Evolutionary conservation across 2,113 vertebrate species (phyloP), one percentile per base, ranked within the genome.

Genomic region (Sterrhoptilus dennistouni): DNA sequence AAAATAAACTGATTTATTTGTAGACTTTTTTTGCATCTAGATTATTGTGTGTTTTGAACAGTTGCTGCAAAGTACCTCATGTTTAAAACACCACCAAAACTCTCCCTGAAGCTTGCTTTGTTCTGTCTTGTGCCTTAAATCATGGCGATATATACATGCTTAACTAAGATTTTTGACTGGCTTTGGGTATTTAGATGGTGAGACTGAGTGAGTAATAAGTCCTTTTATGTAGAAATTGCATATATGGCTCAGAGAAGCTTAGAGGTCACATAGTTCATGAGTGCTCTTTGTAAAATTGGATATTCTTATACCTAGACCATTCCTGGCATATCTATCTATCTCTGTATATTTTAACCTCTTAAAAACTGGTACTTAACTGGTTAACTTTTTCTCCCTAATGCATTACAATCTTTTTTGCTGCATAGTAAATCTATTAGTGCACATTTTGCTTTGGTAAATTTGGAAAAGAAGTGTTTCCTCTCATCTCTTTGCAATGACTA

Each of bases 121-220:
- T 93, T 94, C 57, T 95, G 22, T 45, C 29, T 83, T 91, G 45
- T 45, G 40, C 61, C 42, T 63, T 83, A 79, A 89, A 38, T 90
- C 38, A 35, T 87, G 35, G 38, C 72, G 56, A 87, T 90, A 33
- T 8, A 24, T 50, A 61, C 8, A 27, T 74, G 47, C 42, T 86
- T 83, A 92, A 77, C 23, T 65, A 44, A 74, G 59, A 77, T 31
- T 74, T 95, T 95, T 88, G 52, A 74, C 54, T 78, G 35, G 7
- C 33, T 88, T 94, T 93, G 66, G 66, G 27, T 80, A 77, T 91
- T 96, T 91, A 89, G 79, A 93, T 90, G 21, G 71, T 79, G 90
- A 91, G 66, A 70, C 82, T 66, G 84, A 92, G 61, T 93, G 69
- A 83, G 70, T 72, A 94, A 93, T 80, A 57, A 87, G 31, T 35